Conservation (phyloP, 2,113 vertebrate genomes). For the Taurulus bubalis region DNA sequence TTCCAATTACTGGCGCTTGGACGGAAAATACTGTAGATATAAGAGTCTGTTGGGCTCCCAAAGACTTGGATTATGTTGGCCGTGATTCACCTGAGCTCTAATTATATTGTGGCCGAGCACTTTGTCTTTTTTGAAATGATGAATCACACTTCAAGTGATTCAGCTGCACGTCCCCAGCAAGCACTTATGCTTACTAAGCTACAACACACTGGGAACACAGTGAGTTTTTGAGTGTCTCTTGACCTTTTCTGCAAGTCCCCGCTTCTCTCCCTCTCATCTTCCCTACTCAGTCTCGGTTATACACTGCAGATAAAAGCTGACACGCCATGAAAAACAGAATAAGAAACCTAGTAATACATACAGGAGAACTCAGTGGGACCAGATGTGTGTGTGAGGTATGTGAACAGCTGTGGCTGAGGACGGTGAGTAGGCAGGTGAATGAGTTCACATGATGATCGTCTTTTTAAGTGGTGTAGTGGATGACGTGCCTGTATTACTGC, state of each 20-base stretch:
- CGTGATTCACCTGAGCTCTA: not conserved
- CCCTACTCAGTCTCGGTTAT: not conserved
- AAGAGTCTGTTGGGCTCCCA: not conserved
- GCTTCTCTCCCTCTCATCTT: conserved; percentile 6
- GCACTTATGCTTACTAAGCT: not conserved
- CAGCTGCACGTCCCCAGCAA: not conserved
- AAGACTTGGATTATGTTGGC: not conserved
- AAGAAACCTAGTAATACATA: not conserved
- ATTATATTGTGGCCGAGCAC: not conserved
- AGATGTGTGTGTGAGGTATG: conserved; percentile 32
- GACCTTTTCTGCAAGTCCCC: conserved; percentile 18
- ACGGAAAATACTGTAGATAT: not conserved
- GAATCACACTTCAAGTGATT: not conserved
- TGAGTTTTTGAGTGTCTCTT: conserved; percentile 30
- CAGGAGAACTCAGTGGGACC: conserved; percentile 5
- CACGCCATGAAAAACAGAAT: not conserved
- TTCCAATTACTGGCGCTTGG: not conserved
- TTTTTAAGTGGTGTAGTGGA: not conserved
- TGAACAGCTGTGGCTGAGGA: conserved; percentile 16
- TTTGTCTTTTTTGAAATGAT: conserved; percentile 8
- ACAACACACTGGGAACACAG: not conserved
- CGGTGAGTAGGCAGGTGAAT: conserved; percentile 18
- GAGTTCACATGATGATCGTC: conserved; percentile 9
- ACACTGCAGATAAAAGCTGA: conserved; percentile 26
- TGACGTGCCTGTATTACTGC: not conserved